Base-by-base conservation (phyloP, 1,140 invertebrate genomes). In the Drosophila bifasciata region DNA sequence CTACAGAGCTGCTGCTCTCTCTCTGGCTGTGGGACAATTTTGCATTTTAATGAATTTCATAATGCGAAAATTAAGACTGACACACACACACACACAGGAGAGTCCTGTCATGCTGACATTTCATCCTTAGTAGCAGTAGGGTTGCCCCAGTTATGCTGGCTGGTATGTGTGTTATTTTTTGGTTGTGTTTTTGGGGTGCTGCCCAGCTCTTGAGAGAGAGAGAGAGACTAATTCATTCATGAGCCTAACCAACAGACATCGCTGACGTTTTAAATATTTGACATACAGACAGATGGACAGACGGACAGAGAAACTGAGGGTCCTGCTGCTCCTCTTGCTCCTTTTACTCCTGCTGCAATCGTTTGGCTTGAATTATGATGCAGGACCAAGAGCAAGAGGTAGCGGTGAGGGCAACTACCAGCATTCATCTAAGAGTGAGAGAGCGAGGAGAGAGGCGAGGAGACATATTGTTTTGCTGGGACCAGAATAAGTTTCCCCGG, bases 31-130 rank as follows among this genome's bases (percentile, higher is more conserved):
- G 66, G 66, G 46, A 72, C 61, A 85, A 85, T 79, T 84, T 85
- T 53, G 67, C 63, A 86, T 86, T 85, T 86, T 85, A 84, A 84
- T 85, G 80, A 84, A 84, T 79, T 85, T 80, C 77, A 85, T 84
- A 84, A 70, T 79, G 76, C 56, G 70, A 84, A 84, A 84, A 84
- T 83, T 72, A 84, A 83, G 79, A 83, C 74, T 70, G 75, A 72
- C 66, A 62, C 61, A 68, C 56, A 56, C 39, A 68, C 51, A 28
- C 28, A 56, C 36, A 43, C 23, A 56, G 56, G 17, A 16, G 17
- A 19, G 41, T 58, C 40, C 60, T 68, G 62, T 68, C 64, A 67
- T 48, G 17, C 23, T 68, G 64, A 68, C 61, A 68, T 45, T 62
- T 40, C 62, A 36, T 25, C 32, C 32, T 36, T 13, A 13, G n/a